Conservation (phyloP, 1,140 invertebrate genomes). For the Steinernema feltiae region DNA sequence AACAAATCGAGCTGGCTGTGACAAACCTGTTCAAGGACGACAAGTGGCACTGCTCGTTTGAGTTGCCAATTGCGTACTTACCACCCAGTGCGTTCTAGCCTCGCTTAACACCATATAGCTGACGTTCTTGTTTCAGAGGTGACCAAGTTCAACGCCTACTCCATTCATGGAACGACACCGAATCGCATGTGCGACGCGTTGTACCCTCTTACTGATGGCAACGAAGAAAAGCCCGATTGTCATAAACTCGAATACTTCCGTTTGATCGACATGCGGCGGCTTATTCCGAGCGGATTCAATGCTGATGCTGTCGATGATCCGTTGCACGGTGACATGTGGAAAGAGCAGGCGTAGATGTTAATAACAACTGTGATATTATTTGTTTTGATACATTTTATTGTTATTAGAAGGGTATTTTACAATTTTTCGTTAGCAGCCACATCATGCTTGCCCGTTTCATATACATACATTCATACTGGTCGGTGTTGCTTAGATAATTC, state of each 20-base stretch:
- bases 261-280: background rate
- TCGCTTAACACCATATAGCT: background rate
- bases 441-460: too few species aligned
- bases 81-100: slow-evolving; percentile 43
- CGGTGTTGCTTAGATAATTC: too few species aligned
- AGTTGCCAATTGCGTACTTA: slow-evolving; percentile 57
- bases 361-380: too few species aligned
- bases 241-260: background rate
- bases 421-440: too few species aligned
- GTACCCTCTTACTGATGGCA: slow-evolving; percentile 60
- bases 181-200: slow-evolving; percentile 62
- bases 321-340: background rate
- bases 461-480: too few species aligned
- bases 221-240: background rate
- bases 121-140: slow-evolving; percentile 49
- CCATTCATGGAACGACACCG: slow-evolving; percentile 62
- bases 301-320: background rate
- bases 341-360: too few species aligned
- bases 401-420: too few species aligned
- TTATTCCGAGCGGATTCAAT: background rate
- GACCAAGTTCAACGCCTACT: slow-evolving; percentile 64
- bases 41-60: slow-evolving; percentile 50
- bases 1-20: slow-evolving; percentile 51
- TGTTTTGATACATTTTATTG: too few species aligned
- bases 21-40: slow-evolving; percentile 44